Base-by-base conservation (phyloP, 2,888 invertebrate genomes). In the Scaptomyza tumidula region DNA sequence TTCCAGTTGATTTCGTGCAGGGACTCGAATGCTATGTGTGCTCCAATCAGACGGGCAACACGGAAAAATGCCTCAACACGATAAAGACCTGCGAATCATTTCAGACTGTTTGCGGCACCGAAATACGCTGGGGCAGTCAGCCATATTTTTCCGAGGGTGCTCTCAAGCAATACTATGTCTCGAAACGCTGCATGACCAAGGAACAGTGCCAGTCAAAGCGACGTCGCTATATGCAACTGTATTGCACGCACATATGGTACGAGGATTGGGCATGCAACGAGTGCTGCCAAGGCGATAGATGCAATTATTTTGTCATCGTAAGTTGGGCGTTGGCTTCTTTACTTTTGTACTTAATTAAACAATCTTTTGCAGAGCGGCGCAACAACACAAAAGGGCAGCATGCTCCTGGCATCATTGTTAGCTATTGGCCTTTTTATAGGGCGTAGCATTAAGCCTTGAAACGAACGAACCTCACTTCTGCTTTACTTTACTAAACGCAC, bases 241-340 rank as follows among this genome's bases (percentile, higher is more conserved):
- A 95, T 65, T 98, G 98, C 88, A 96, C 97, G 1, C 95, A 97
- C 87, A 97, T 98, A 82, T 97, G 97, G 98, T 99, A 98, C 89
- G 96, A 97, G 90, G 98, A 99, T 92, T 99, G 98, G 99, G 95
- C 96, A 75, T 99, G 98, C 92, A 96, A 97, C 0, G 98, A 98
- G 91, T 99, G 98, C 92, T 99, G 99, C 90, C 96, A 96, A 89
- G 98, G 98, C 53, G 98, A 99, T 92, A 94, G 97, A 58, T 99
- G 98, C 92, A 99, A 99, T 92, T 98, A 97, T 91, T 99, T 95
- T 91, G 95, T 98, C 53, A 97, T 98, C 90, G 98, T 98, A 93
- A 96, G 97, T 95, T 86, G 31, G 53, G 57, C 53, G 62, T 64
- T 57, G 59, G 13, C 65, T 9, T 6, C 14, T 11, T n/a, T 0